Evolutionary conservation across 2,113 vertebrate genomes (phyloP), one percentile per base, ranked within the genome.

Genomic region (Leucosticte australis): DNA sequence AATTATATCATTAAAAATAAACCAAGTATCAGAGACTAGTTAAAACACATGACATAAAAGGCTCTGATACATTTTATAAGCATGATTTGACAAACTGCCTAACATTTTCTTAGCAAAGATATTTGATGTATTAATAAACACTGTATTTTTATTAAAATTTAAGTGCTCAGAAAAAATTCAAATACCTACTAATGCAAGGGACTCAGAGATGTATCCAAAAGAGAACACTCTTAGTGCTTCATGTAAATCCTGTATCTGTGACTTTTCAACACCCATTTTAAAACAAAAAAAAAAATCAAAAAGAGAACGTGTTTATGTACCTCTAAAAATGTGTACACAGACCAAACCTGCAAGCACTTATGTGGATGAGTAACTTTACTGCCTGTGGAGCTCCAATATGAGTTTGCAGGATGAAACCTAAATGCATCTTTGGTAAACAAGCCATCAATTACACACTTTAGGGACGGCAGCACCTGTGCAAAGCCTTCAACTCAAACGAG

Each of bases 371-470:
- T 85, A 96, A 96, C 95, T 96, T 94, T 31, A 75, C 92, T 94
- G 95, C 95, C 96, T 95, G 89, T 80, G 94, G 96, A 97, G 94
- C 67, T 88, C 90, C 90, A 94, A 56, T 67, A 70, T 83, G 94
- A 94, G 91, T 95, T 97, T 97, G 65, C 82, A 95, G 94, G 95
- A 95, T 97, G 93, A 95, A 95, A 86, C 65, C 65, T 90, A 95
- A 94, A 91, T 92, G 92, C 93, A 84, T 97, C 97, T 96, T 97
- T 92, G 95, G 94, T 96, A 96, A 97, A 97, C 94, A 96, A 96
- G 92, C 94, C 95, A 92, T 96, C 97, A 96, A 97, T 97, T 97
- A 97, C 88, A 95, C 95, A 97, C 96, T 97, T 97, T 97, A 96
- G 90, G 92, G 88, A 94, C 12, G 37, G 86, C 95, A 94, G 90